These are phyloP conservation scores for Lypha dubia DNA, from an alignment of 2,888 invertebrate species.

Conservation along the genomic window DNA sequence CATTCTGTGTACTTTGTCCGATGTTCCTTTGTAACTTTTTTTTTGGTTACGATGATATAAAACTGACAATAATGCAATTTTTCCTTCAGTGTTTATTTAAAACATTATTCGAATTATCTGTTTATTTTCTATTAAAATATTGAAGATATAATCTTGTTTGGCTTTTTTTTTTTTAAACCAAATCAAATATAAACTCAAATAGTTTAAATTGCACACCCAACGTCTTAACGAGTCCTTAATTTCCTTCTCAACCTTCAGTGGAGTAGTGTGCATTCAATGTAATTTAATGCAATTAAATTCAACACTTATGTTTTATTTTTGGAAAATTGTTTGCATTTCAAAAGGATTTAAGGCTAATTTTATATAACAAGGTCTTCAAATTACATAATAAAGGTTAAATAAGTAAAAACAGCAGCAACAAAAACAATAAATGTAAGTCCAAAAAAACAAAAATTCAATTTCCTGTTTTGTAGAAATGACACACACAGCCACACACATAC, in stretches of 20 bases:
- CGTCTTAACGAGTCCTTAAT: neutral
- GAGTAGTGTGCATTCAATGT: constrained; percentile 39
- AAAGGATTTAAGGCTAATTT: constrained; percentile 70
- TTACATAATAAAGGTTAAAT: constrained; percentile 66
- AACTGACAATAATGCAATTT: too few species aligned
- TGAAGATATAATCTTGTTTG: too few species aligned
- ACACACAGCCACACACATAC: neutral
- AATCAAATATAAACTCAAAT: neutral
- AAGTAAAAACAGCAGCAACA: constrained; percentile 48
- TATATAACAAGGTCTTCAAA: constrained; percentile 68
- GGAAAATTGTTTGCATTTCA: constrained; percentile 57
- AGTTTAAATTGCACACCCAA: neutral
- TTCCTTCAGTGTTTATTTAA: too few species aligned
- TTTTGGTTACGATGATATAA: too few species aligned
- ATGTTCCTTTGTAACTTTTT: too few species aligned
- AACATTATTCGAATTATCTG: too few species aligned
- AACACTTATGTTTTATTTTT: constrained; percentile 64
- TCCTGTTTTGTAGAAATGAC: constrained; percentile 68
- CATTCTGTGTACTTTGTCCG: too few species aligned
- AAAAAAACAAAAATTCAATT: constrained; percentile 70
- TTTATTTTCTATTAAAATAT: too few species aligned
- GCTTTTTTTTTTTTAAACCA: neutral
- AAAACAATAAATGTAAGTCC: neutral
- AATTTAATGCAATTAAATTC: constrained; percentile 71
- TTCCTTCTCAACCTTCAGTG: neutral